These are phyloP conservation scores for Dione juno DNA, from an alignment of 2,888 invertebrate genomes.

Conservation along the genomic window DNA sequence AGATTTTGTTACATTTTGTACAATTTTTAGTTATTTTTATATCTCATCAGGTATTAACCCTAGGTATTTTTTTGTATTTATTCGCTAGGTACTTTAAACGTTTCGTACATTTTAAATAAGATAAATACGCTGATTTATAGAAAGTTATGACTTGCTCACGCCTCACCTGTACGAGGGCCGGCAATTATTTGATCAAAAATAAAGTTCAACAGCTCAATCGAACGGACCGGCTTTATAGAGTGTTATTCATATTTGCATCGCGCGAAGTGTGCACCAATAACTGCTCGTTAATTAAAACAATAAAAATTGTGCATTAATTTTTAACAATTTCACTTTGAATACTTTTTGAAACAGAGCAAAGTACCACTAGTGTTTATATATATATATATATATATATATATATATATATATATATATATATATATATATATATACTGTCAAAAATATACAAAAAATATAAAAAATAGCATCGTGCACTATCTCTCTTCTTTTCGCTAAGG, in stretches of 20 bases:
- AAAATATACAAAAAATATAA: no score
- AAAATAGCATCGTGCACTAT: no score
- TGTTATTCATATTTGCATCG: conserved; percentile 48
- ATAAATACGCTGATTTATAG: background rate
- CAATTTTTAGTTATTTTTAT: no score
- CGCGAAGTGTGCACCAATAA: conserved; percentile 34
- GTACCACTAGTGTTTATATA: background rate
- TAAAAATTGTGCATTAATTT: conserved; percentile 28
- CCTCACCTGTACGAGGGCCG: conserved; percentile 13
- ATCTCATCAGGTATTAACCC: no score
- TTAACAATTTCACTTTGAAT: background rate
- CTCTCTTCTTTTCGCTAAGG: no score
- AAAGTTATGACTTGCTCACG: background rate
- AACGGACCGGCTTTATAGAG: conserved; percentile 45
- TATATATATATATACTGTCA: no score
- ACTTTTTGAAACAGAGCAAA: background rate
- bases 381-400: background rate
- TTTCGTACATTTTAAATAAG: background rate
- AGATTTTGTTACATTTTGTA: no score
- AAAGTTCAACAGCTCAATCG: conserved; percentile 43
- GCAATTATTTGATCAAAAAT: conserved; percentile 46
- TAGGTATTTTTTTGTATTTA: background rate
- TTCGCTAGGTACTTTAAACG: background rate
- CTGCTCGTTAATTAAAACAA: conserved; percentile 36
- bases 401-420: no score